These are phyloP conservation scores for Siniperca obscura DNA, from an alignment of 2,797 vertebrate genomes.

Conservation along the genomic window DNA sequence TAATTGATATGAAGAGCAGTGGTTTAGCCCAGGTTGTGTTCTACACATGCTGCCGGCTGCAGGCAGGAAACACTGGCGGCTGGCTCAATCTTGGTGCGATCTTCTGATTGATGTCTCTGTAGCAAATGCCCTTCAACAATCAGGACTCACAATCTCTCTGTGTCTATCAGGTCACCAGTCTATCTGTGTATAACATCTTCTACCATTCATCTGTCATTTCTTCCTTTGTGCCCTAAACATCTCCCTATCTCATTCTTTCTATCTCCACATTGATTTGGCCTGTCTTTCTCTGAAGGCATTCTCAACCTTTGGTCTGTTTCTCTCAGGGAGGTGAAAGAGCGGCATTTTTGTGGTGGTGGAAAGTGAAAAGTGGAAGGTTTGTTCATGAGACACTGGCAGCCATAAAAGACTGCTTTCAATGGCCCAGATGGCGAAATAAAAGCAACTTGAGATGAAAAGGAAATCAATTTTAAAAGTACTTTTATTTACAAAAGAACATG, in stretches of 20 bases:
- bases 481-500: conserved; percentile 36
- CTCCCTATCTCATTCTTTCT: conserved; percentile 59
- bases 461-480: conserved; percentile 56
- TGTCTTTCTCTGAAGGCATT: conserved; percentile 56
- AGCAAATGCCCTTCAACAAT: conserved; percentile 75
- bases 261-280: conserved; percentile 61
- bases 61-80: conserved; percentile 49
- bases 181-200: conserved; percentile 69
- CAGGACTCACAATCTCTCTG: conserved; percentile 54
- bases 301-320: conserved; percentile 59
- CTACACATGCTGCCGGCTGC: conserved; percentile 56
- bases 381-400: conserved; percentile 47
- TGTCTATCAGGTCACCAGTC: conserved; percentile 65
- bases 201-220: conserved; percentile 68
- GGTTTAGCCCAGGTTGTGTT: conserved; percentile 63
- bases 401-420: conserved; percentile 51
- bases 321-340: conserved; percentile 57
- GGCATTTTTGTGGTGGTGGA: conserved; percentile 42
- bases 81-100: conserved; percentile 62
- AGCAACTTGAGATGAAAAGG: conserved; percentile 41
- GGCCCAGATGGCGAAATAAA: conserved; percentile 36
- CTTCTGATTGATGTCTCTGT: conserved; percentile 76
- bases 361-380: conserved; percentile 53
- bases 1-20: conserved; percentile 79
- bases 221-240: conserved; percentile 61